These are phyloP conservation scores for Aplocera efformata DNA, from an alignment of 2,888 invertebrate genomes.

Conservation along the genomic window DNA sequence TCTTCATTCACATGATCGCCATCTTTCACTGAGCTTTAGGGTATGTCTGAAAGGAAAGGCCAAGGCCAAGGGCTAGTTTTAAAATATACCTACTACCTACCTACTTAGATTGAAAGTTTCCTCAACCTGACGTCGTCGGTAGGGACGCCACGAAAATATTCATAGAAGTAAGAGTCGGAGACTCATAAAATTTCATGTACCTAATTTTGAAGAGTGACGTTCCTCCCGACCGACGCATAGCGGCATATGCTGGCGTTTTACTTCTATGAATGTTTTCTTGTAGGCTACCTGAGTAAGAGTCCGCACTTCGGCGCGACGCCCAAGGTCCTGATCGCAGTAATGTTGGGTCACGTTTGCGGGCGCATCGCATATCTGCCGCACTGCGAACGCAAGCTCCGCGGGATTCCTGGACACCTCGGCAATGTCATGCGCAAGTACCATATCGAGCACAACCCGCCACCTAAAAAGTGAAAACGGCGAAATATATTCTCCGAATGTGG, in stretches of 20 bases:
- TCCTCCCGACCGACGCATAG: constrained; percentile 41
- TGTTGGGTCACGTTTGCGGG: constrained; percentile 86
- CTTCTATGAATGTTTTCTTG: constrained; percentile 74
- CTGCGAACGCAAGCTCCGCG: constrained; percentile 87
- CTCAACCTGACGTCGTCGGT: constrained; percentile 20
- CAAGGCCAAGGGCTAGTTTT: too few species aligned
- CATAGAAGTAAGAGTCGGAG: constrained; percentile 62
- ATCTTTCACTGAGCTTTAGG: too few species aligned
- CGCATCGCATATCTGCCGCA: constrained; percentile 86
- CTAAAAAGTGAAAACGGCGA: constrained; percentile 9
- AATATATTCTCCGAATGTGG: too few species aligned
- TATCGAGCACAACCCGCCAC: constrained; percentile 36
- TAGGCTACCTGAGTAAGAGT: constrained; percentile 78
- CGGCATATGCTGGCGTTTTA: constrained; percentile 33
- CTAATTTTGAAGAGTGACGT: constrained; percentile 39
- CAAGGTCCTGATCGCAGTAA: constrained; percentile 82
- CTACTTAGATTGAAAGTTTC: too few species aligned
- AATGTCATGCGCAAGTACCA: constrained; percentile 81
- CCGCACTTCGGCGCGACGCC: constrained; percentile 85
- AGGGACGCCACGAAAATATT: constrained; percentile 55
- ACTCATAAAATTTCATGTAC: not conserved
- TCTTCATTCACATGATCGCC: too few species aligned
- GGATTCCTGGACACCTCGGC: constrained; percentile 85
- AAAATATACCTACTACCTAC: too few species aligned
- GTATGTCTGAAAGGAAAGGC: too few species aligned